These are phyloP conservation scores for Neopelma chrysocephalum DNA, from an alignment of 2,797 vertebrate genomes.

Conservation along the genomic window DNA sequence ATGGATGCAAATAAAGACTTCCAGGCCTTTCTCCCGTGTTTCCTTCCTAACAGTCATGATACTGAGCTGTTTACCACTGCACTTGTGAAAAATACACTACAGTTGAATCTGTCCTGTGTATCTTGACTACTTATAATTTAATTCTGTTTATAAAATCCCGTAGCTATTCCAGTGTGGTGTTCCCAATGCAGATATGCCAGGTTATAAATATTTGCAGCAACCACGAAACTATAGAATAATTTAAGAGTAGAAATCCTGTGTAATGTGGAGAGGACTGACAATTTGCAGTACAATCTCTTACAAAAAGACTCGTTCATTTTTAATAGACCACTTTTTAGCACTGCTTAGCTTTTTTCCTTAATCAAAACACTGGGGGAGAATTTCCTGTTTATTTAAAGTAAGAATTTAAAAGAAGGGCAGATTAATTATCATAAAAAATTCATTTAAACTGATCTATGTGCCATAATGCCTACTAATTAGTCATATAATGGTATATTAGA, in stretches of 20 bases:
- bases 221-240: not conserved
- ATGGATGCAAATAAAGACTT: not conserved
- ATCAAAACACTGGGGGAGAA: not conserved
- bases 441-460: not conserved
- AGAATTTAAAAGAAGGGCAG: not conserved
- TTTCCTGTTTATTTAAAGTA: not conserved
- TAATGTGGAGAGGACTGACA: not conserved
- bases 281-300: not conserved
- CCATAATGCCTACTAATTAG: conserved; percentile 29
- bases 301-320: not conserved
- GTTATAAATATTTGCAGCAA: not conserved
- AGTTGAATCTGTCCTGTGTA: not conserved
- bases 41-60: not conserved
- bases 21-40: not conserved
- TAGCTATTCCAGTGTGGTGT: not conserved
- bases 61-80: not conserved
- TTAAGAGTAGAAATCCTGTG: not conserved
- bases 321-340: not conserved
- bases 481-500: conserved; percentile 40
- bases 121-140: not conserved
- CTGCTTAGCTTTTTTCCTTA: not conserved
- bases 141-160: not conserved
- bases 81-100: not conserved
- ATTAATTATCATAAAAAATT: conserved; percentile 12
- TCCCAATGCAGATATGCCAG: not conserved